These are phyloP conservation scores for Drosophila gunungcola DNA, from an alignment of 1,140 invertebrate genomes.

Conservation along the genomic window DNA sequence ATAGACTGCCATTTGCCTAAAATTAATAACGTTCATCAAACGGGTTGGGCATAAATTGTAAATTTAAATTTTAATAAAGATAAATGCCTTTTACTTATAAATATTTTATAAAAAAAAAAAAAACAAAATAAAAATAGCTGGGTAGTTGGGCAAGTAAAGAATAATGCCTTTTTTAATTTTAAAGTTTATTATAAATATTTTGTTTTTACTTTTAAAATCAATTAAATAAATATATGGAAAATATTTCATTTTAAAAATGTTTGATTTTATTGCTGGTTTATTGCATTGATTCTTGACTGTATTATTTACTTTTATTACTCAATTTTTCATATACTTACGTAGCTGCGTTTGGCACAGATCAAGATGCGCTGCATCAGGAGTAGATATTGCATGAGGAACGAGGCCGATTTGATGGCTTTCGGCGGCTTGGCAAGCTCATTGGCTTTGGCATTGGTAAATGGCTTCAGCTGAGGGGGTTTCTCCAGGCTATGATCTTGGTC, in stretches of 20 bases:
- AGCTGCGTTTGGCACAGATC: conserved; percentile 87
- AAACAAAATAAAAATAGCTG: too few species aligned
- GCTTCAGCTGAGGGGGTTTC: conserved; percentile 15
- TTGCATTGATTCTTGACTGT: too few species aligned
- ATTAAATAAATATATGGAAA: too few species aligned
- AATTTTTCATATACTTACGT: conserved; percentile 85
- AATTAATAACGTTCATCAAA: too few species aligned
- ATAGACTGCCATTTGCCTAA: too few species aligned
- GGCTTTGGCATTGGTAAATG: conserved; percentile 44
- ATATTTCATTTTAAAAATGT: too few species aligned
- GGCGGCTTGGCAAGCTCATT: conserved; percentile 44
- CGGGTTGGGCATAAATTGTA: background rate
- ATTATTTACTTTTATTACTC: background rate
- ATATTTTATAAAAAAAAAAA: too few species aligned
- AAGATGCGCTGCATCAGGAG: conserved; percentile 88
- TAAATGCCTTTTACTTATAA: too few species aligned
- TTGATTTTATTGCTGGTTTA: too few species aligned
- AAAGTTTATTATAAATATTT: too few species aligned
- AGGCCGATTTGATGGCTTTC: conserved; percentile 63
- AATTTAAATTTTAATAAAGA: background rate
- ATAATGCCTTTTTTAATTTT: accelerated
- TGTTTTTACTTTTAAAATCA: too few species aligned
- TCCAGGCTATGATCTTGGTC: conserved; percentile 4
- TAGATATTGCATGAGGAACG: conserved; percentile 86
- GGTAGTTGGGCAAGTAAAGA: too few species aligned